A percentile compares a stretch with the other conserved stretches of the same genome.
Conservation (phyloP, 2,113 vertebrate species). For the Tetraodon nigroviridis region DNA sequence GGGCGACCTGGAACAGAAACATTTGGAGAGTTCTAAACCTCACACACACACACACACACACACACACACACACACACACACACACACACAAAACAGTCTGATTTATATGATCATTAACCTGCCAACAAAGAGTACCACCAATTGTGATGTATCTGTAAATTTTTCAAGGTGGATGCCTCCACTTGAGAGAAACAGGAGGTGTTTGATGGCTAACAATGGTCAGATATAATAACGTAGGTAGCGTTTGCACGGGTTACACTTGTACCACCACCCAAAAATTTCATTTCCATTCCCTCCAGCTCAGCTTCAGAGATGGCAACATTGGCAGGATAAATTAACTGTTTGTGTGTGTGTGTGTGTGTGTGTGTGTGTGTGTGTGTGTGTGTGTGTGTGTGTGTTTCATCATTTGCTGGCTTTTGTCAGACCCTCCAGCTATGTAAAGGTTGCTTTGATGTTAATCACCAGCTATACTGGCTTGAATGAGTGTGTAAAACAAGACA, state of each 20-base stretch:
- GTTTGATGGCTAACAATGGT: neutral
- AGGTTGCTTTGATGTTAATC: slow-evolving; percentile 55
- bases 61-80: no score
- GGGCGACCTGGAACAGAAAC: slow-evolving; percentile 15
- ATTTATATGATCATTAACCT: slow-evolving; percentile 31
- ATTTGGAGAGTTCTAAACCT: slow-evolving; percentile 9
- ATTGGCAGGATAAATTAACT: slow-evolving; percentile 10
- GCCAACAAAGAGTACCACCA: slow-evolving; percentile 56
- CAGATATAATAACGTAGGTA: no score
- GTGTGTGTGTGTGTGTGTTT: slow-evolving; percentile 1
- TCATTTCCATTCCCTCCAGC: slow-evolving; percentile 10
- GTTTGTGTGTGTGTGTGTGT: neutral
- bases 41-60: no score
- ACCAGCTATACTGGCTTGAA: slow-evolving; percentile 38
- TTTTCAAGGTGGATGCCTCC: no score
- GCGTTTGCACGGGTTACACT: neutral
- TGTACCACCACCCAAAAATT: slow-evolving; percentile 4
- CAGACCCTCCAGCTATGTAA: slow-evolving; percentile 35
- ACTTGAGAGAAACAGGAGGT: neutral
- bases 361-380: slow-evolving; percentile 10
- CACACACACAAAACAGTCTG: slow-evolving; percentile 15
- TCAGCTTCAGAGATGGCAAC: slow-evolving; percentile 19
- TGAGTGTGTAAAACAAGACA: slow-evolving; percentile 32
- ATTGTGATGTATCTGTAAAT: slow-evolving; percentile 38
- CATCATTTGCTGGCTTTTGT: slow-evolving; percentile 20